Evolutionary conservation across 2,797 vertebrate species (phyloP).

Genomic region (Typhlichthys subterraneus): DNA sequence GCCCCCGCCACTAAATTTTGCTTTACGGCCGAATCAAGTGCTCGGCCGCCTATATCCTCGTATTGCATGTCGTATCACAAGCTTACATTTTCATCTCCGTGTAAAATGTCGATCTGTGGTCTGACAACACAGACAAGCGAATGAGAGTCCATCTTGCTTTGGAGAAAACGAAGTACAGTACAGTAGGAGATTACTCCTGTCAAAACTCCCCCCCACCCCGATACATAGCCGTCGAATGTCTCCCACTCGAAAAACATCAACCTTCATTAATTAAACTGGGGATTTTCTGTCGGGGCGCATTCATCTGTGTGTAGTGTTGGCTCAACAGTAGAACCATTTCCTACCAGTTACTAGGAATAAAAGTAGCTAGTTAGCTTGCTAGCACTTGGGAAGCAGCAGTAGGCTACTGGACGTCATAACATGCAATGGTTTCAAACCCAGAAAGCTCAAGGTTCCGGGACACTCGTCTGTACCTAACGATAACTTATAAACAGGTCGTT

Average conservation of each 20-base stretch:
- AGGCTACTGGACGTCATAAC: constrained; percentile 81
- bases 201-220: constrained; percentile 74
- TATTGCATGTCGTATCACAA: constrained; percentile 24
- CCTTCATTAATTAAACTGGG: constrained; percentile 72
- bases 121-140: constrained; percentile 89
- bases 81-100: constrained; percentile 80
- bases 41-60: background rate
- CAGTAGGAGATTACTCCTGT: constrained; percentile 79
- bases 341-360: constrained; percentile 71
- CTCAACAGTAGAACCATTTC: constrained; percentile 66
- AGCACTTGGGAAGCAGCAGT: constrained; percentile 69
- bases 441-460: too few relatives aligned
- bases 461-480: too few relatives aligned
- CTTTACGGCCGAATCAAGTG: constrained; percentile 14
- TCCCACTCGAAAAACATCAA: constrained; percentile 36
- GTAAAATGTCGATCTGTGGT: constrained; percentile 91
- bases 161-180: constrained; percentile 81
- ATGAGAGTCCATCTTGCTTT: constrained; percentile 98
- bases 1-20: constrained; percentile 25
- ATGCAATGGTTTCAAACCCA: constrained; percentile 81
- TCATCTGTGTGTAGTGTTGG: constrained; percentile 52
- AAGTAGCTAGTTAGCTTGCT: constrained; percentile 83
- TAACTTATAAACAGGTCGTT: too few relatives aligned
- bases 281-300: constrained; percentile 58
- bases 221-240: constrained; percentile 66